Percentiles rank a stretch among this genome's conserved stretches.
These are phyloP conservation scores for Alosa sapidissima DNA, from an alignment of 2,797 vertebrate species.

Conservation along the genomic window DNA sequence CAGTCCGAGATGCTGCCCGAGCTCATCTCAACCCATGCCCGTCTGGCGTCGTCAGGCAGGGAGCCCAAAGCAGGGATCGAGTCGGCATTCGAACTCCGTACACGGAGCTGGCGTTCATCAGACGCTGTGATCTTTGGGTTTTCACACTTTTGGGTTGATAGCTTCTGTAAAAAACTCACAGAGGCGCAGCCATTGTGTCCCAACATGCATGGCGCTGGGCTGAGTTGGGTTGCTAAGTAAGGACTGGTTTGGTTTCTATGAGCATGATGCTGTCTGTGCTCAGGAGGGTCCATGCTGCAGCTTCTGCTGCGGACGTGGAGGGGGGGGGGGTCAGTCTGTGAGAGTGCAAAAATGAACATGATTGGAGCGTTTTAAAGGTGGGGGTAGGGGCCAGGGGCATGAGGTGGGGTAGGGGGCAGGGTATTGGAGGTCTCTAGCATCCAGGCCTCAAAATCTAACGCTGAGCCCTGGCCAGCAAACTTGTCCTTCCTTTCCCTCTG, in stretches of 20 bases:
- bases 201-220: neutral
- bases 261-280: no score
- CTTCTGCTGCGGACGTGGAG: neutral
- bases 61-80: no score
- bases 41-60: neutral
- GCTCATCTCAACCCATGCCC: no score
- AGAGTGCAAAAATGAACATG: neutral
- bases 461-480: neutral
- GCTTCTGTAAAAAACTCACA: neutral
- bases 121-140: neutral
- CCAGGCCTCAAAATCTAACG: neutral
- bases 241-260: no score
- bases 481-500: neutral
- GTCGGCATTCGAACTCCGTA: neutral
- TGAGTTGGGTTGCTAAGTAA: neutral
- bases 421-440: neutral
- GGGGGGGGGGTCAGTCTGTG: neutral
- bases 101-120: neutral
- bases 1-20: neutral
- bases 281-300: no score
- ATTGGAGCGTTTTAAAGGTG: neutral
- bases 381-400: neutral
- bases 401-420: neutral
- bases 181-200: neutral
- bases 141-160: neutral